Conservation (phyloP, 2,797 vertebrate species). For the Enteromius thamalakanensis region DNA sequence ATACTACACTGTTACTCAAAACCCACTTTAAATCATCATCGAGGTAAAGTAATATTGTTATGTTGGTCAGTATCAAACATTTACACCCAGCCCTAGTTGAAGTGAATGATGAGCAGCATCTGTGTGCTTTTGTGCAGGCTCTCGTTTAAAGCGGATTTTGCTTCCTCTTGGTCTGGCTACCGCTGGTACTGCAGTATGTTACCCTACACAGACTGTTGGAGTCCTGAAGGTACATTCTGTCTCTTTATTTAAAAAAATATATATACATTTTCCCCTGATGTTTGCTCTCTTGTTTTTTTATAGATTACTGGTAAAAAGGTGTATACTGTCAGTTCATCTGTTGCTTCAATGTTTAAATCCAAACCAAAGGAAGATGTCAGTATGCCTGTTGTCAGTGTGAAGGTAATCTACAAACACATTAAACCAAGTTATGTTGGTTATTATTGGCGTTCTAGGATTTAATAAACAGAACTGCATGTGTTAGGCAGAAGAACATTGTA, state of each 20-base stretch:
- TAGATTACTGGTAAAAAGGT: constrained; percentile 78
- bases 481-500: too few relatives aligned
- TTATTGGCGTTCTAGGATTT: too few relatives aligned
- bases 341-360: constrained; percentile 72
- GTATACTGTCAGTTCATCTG: constrained; percentile 65
- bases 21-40: not conserved
- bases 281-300: not conserved
- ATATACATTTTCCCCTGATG: not conserved
- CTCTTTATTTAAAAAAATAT: not conserved
- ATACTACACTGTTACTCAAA: not conserved
- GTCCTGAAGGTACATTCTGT: constrained; percentile 76
- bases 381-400: constrained; percentile 45
- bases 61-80: not conserved
- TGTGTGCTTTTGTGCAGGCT: constrained; percentile 65
- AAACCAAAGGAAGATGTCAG: constrained; percentile 45
- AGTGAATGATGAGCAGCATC: not conserved
- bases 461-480: too few relatives aligned
- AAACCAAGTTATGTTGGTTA: not conserved
- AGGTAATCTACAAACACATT: constrained; percentile 67
- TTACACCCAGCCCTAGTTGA: not conserved
- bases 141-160: constrained; percentile 77
- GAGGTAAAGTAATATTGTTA: not conserved
- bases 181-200: constrained; percentile 78
- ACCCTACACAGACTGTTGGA: constrained; percentile 79
- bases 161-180: constrained; percentile 76